Evolutionary conservation across 37 sponge, comb jelly and placozoan genomes (phyloP).

Genomic region (Cliona cf. orientalis): DNA sequence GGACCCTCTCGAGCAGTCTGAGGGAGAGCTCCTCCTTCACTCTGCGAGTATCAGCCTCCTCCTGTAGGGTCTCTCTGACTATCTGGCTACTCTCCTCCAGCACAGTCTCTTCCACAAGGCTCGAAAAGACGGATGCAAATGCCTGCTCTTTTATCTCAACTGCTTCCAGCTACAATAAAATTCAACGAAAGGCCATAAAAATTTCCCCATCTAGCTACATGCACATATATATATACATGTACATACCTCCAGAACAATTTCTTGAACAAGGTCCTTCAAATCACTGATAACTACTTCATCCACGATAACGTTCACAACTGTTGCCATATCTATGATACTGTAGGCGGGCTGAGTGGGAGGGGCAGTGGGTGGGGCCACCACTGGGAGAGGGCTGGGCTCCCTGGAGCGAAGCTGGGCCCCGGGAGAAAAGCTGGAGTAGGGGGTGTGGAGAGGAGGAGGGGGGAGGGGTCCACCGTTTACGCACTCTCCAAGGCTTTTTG

Average conservation of each 20-base stretch:
- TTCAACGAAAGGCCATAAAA: too few species aligned
- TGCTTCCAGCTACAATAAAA: too few species aligned
- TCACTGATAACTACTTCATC: neutral
- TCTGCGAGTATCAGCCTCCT: neutral
- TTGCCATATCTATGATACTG: constrained; percentile 14
- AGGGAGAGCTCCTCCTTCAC: neutral
- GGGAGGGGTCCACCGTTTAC: constrained; percentile 78
- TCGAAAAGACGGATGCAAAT: too few species aligned
- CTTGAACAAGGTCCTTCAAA: neutral
- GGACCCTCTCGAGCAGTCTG: neutral
- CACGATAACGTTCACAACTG: neutral
- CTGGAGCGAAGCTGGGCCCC: neutral
- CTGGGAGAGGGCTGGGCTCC: neutral
- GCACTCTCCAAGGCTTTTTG: constrained; percentile 43
- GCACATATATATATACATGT: too few species aligned
- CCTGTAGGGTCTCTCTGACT: neutral
- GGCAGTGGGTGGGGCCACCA: constrained; percentile 2
- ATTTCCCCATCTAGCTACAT: neutral
- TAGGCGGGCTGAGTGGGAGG: neutral
- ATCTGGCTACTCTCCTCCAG: neutral
- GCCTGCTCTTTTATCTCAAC: neutral
- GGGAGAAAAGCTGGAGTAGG: constrained; percentile 58
- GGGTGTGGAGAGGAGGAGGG: constrained; percentile 33
- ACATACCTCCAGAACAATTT: neutral
- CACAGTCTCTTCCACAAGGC: constrained; percentile 23